Conservation (phyloP, 2,797 vertebrate genomes). For the Gallinago solitaria region DNA sequence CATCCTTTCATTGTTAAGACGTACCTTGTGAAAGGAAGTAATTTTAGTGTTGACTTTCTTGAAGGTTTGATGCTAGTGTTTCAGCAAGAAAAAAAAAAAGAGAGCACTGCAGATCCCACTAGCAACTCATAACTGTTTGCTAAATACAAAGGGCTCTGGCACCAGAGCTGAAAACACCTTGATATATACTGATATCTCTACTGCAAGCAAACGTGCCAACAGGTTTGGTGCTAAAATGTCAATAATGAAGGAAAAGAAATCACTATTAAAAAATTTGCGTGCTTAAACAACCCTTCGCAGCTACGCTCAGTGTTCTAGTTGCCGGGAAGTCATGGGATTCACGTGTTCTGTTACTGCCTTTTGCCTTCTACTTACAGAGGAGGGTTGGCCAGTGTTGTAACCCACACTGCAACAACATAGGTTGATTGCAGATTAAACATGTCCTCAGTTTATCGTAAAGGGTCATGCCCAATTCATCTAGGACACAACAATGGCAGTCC, state of each 20-base stretch:
- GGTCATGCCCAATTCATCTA: neutral
- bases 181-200: neutral
- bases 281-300: neutral
- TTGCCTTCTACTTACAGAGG: neutral
- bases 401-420: neutral
- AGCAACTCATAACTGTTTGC: neutral
- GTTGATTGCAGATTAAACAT: neutral
- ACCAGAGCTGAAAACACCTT: neutral
- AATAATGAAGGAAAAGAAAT: neutral
- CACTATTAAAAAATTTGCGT: neutral
- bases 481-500: neutral
- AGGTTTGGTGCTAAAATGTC: neutral
- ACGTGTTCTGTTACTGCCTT: neutral
- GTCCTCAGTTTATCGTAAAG: neutral
- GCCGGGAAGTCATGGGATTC: neutral
- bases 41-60: neutral
- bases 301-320: neutral
- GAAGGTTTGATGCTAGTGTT: neutral
- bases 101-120: neutral
- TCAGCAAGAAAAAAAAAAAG: neutral
- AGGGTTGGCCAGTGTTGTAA: neutral
- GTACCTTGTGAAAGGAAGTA: neutral
- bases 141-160: neutral
- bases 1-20: neutral
- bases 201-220: neutral